These are phyloP conservation scores for Drosophila kohkoa DNA, from an alignment of 1,140 invertebrate species.

Conservation along the genomic window DNA sequence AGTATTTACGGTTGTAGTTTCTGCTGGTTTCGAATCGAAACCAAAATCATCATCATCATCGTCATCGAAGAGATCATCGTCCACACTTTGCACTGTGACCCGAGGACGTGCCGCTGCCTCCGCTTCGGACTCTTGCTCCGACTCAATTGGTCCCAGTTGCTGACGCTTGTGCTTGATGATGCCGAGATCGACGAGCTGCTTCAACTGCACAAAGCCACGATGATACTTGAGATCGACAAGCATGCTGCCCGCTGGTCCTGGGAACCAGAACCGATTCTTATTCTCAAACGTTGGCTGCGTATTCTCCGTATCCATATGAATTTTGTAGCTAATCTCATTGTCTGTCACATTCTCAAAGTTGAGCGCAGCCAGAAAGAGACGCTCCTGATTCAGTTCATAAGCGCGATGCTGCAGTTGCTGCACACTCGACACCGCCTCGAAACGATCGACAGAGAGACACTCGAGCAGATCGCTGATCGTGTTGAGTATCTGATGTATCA, in stretches of 20 bases:
- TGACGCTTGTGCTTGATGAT: conserved; percentile 85
- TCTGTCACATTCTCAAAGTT: conserved; percentile 73
- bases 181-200: conserved; percentile 88
- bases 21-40: not conserved
- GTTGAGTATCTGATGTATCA: conserved; percentile 68
- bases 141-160: conserved; percentile 36
- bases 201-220: conserved; percentile 89
- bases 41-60: conserved; percentile 49
- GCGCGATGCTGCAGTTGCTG: conserved; percentile 86
- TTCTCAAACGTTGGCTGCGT: conserved; percentile 87
- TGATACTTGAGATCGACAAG: conserved; percentile 88
- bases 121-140: conserved; percentile 6
- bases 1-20: not conserved
- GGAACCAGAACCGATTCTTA: conserved; percentile 88
- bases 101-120: conserved; percentile 18
- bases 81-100: conserved; percentile 45
- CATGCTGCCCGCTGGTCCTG: conserved; percentile 88
- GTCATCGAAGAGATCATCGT: conserved; percentile 52
- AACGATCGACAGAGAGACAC: conserved; percentile 87
- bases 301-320: conserved; percentile 89
- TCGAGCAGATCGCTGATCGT: conserved; percentile 86
- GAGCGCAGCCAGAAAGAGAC: conserved; percentile 74
- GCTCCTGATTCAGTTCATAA: conserved; percentile 85
- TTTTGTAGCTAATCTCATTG: conserved; percentile 86
- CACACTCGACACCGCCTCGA: conserved; percentile 85